A percentile compares a stretch with the other conserved stretches of the same genome.
Evolutionary conservation across 2,113 vertebrate species (phyloP).

Genomic region (Rattus rattus): DNA sequence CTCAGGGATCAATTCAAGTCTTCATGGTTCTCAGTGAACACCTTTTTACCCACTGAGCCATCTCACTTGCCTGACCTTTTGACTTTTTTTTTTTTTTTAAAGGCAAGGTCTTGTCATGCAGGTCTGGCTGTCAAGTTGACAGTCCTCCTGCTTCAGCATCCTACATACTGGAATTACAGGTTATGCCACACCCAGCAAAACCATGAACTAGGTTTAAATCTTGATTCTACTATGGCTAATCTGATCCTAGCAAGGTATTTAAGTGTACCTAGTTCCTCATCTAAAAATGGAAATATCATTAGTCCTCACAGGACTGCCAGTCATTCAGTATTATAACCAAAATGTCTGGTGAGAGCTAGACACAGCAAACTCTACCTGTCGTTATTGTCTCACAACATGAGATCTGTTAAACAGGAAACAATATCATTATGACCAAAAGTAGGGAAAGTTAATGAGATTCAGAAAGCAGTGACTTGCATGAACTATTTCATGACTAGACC

Average conservation of each 20-base stretch:
- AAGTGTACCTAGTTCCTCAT: neutral
- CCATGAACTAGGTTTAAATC: neutral
- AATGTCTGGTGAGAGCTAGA: neutral
- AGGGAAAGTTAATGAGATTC: neutral
- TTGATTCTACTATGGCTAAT: neutral
- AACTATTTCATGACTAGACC: neutral
- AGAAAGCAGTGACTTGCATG: neutral
- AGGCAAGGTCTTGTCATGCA: neutral
- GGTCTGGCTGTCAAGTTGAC: neutral
- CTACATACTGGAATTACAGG: neutral
- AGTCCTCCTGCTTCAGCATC: neutral
- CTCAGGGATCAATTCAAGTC: neutral
- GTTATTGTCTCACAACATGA: neutral
- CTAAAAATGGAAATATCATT: neutral
- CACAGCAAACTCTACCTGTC: neutral
- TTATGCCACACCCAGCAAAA: neutral
- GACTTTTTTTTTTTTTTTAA: neutral
- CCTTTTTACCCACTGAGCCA: neutral
- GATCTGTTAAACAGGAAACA: constrained; percentile 5
- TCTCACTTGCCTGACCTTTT: neutral
- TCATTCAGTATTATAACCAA: neutral
- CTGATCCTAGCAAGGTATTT: neutral
- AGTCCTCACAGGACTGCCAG: neutral
- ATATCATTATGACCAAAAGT: neutral
- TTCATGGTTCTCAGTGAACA: too few species aligned